Evolutionary conservation across 2,113 vertebrate genomes (phyloP).

Genomic region (Labeo rohita): DNA sequence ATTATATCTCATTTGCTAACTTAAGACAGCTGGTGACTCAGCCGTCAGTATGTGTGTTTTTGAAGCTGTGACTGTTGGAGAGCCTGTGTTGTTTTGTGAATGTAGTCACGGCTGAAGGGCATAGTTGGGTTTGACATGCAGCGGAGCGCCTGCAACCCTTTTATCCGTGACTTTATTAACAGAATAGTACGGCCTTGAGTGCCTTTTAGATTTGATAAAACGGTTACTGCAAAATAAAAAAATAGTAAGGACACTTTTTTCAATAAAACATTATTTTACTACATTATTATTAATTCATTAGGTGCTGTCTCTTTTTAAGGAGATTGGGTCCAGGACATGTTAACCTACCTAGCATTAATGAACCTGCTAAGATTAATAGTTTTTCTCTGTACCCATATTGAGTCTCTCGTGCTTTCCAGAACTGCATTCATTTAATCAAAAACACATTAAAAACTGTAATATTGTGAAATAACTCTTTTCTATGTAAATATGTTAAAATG

Average conservation of each 20-base stretch:
- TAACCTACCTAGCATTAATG: background rate
- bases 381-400: too few relatives aligned
- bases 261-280: background rate
- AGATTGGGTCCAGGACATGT: background rate
- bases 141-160: background rate
- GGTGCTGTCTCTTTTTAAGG: background rate
- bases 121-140: background rate
- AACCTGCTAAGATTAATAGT: background rate
- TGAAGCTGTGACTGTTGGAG: background rate
- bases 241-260: background rate
- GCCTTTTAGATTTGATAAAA: slow-evolving; percentile 6
- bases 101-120: background rate
- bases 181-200: background rate
- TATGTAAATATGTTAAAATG: too few relatives aligned
- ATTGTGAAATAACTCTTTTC: background rate
- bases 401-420: too few relatives aligned
- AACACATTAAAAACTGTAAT: background rate
- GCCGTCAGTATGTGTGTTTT: slow-evolving; percentile 12
- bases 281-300: background rate
- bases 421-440: too few relatives aligned
- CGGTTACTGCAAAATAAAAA: background rate
- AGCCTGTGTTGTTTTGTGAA: background rate
- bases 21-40: background rate
- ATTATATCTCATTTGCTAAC: slow-evolving; percentile 19
- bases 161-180: background rate